phyloP scores from a whole-genome alignment of 1,140 invertebrate genomes.

The Coboldia fuscipes region DNA sequence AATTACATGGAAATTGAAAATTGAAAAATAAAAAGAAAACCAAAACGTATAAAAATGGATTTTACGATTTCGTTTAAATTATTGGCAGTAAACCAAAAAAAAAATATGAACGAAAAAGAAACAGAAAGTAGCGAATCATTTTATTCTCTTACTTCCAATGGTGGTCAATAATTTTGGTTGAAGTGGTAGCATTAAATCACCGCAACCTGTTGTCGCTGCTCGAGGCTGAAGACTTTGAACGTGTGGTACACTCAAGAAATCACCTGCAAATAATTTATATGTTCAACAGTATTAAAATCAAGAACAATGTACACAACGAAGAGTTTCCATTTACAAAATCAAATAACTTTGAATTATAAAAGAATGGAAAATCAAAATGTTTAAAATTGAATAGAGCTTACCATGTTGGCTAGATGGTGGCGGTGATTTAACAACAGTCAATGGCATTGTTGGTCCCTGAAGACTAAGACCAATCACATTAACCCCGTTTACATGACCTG shows the following conservation, averaged over 20 bases:
- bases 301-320: too few relatives aligned
- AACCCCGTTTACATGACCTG: slow-evolving; percentile 41
- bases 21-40: too few relatives aligned
- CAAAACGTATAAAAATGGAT: too few relatives aligned
- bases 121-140: slow-evolving; percentile 7
- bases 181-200: slow-evolving; percentile 36
- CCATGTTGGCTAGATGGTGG: slow-evolving; percentile 3
- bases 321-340: too few relatives aligned
- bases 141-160: too few relatives aligned
- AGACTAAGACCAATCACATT: slow-evolving; percentile 44
- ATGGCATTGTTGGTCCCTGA: slow-evolving; percentile 30
- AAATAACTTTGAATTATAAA: too few relatives aligned
- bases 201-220: slow-evolving; percentile 38
- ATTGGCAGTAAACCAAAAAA: too few relatives aligned
- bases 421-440: slow-evolving; percentile 15
- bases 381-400: neutral
- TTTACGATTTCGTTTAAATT: too few relatives aligned
- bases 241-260: slow-evolving; percentile 14
- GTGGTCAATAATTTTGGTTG: slow-evolving; percentile 34
- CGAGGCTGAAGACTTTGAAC: slow-evolving; percentile 31
- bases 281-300: too few relatives aligned
- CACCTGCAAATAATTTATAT: neutral
- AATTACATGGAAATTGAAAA: too few relatives aligned
- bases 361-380: too few relatives aligned
- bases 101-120: neutral